These are phyloP conservation scores for human DNA, from an alignment of 2,113 vertebrate species.

Conservation along the genomic window DNA sequence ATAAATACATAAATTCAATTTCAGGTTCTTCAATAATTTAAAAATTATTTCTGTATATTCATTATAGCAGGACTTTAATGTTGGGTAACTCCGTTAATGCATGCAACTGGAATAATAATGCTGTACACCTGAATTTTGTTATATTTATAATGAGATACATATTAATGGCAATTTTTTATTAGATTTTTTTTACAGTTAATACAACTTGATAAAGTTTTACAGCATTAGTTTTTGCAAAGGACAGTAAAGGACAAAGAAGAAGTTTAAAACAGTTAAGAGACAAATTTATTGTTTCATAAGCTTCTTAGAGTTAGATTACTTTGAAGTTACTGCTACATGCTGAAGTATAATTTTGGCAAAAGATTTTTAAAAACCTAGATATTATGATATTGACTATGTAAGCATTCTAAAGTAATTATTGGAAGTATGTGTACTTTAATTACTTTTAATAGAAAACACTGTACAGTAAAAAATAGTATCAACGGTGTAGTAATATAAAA, in stretches of 20 bases:
- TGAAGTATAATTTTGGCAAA: slow-evolving; percentile 7
- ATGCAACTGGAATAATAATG: neutral
- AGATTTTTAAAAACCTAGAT: neutral
- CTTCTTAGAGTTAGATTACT: neutral
- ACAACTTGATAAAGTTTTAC: neutral
- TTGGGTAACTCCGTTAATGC: neutral
- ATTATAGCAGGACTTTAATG: slow-evolving; percentile 45
- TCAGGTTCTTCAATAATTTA: slow-evolving; percentile 6
- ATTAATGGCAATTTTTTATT: neutral
- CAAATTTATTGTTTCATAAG: slow-evolving; percentile 37
- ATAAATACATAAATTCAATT: slow-evolving; percentile 28
- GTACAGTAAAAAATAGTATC: neutral
- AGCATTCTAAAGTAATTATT: slow-evolving; percentile 22
- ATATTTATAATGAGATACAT: slow-evolving; percentile 20
- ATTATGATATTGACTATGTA: neutral
- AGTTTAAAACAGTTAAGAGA: slow-evolving; percentile 38
- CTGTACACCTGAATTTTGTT: neutral
- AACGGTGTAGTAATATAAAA: neutral
- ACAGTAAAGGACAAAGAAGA: neutral
- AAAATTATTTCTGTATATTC: slow-evolving; percentile 20
- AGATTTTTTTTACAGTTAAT: neutral
- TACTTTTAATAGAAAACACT: slow-evolving; percentile 32
- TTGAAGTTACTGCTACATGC: neutral
- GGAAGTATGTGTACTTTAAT: neutral
- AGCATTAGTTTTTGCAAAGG: slow-evolving; percentile 35